Base-by-base conservation (phyloP, 2,797 vertebrate species). In the Fistularia tabacaria region DNA sequence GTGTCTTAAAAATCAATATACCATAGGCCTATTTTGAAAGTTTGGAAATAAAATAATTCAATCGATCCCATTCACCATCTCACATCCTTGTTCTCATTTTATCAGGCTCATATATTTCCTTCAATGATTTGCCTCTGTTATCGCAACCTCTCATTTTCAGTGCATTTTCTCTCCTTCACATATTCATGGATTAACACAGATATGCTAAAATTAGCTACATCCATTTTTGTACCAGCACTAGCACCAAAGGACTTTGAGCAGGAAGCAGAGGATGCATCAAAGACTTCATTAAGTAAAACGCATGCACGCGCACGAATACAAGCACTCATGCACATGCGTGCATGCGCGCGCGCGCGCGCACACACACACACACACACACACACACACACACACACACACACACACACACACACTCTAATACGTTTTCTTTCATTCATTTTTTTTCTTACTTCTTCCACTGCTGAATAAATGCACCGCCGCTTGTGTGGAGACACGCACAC, bases 181-280 rank as follows among this genome's bases (percentile, higher is more conserved):
- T 72, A 81, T 75, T 77, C 53, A 80, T 42, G 78, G 57, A 80
- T 77, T 71, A 63, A 70, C 74, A 81, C 66, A 74, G 57, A 72
- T 64, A 75, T 62, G 71, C 80, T 87, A 88, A 86, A 89, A 79
- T 88, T 86, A 89, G 83, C 72, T 65, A 64, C 78, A 80, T 75
- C 80, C 76, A 70, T 87, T 85, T 76, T 66, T 83, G 74, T 73
- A 76, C 71, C 73, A 78, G 69, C 67, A 55, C 57, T 42, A 60
- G 73, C 79, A 82, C 70, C 63, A 59, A 69, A 79, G 55, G 78
- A 80, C 80, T 82, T 58, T 1, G 43, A 86, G 86, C 76, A 67
- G 73, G 61, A 77, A 81, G 71, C 69, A 74, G 68, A 68, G 66
- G 69, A 83, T 83, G 82, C 82, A 87, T 88, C 80, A 86, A 85